Evolutionary conservation across 2,888 invertebrate genomes (phyloP).

Genomic region (Cheilosia urbana): DNA sequence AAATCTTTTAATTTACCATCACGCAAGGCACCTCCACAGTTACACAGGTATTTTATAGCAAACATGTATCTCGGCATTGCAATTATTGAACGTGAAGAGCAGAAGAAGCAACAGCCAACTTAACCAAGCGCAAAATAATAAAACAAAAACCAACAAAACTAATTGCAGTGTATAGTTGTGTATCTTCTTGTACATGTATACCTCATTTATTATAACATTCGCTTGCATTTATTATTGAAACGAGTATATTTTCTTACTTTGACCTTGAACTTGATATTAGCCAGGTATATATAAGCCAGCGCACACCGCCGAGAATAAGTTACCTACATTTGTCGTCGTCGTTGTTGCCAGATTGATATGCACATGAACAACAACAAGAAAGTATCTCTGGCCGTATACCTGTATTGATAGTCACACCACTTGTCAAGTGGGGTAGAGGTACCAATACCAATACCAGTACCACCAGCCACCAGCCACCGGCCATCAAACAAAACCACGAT

Average conservation of each 20-base stretch:
- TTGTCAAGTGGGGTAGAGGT: slow-evolving; percentile 36
- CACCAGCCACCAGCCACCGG: slow-evolving; percentile 48
- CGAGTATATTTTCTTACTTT: slow-evolving; percentile 74
- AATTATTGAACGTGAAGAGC: slow-evolving; percentile 2
- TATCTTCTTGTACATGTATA: slow-evolving; percentile 24
- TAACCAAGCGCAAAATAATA: slow-evolving; percentile 29
- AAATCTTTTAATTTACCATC: slow-evolving; percentile 36
- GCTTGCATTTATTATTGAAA: slow-evolving; percentile 70
- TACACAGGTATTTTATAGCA: neutral
- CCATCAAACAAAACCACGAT: slow-evolving; percentile 6
- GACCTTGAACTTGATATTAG: slow-evolving; percentile 82
- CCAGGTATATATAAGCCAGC: slow-evolving; percentile 76
- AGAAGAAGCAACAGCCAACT: slow-evolving; percentile 31
- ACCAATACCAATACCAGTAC: slow-evolving; percentile 34
- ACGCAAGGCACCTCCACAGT: slow-evolving; percentile 4
- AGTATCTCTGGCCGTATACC: neutral
- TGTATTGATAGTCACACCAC: slow-evolving; percentile 35
- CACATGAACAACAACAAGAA: slow-evolving; percentile 10
- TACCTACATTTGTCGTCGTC: slow-evolving; percentile 49
- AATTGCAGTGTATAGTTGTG: slow-evolving; percentile 42
- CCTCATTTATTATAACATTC: slow-evolving; percentile 67
- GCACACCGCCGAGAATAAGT: slow-evolving; percentile 51
- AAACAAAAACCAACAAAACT: slow-evolving; percentile 47
- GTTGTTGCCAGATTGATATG: neutral
- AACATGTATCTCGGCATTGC: slow-evolving; percentile 33